Percentiles rank a stretch among this genome's conserved stretches.
These are phyloP conservation scores for Dioctria rufipes DNA, from an alignment of 2,888 invertebrate genomes.

Conservation along the genomic window DNA sequence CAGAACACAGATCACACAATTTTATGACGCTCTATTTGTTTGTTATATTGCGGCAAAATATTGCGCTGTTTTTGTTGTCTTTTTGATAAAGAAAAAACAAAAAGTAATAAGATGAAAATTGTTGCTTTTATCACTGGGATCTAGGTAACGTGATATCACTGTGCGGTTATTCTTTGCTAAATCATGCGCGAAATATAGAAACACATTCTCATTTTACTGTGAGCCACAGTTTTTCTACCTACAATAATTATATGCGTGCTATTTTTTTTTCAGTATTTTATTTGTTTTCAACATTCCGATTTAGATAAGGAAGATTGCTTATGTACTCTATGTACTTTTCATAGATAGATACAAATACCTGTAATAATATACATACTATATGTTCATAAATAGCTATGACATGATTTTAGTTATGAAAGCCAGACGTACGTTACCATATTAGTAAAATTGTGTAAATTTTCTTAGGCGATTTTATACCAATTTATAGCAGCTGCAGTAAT, in stretches of 20 bases:
- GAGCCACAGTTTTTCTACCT: background rate
- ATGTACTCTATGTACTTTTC: too few species aligned
- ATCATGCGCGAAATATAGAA: background rate
- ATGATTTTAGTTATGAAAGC: too few species aligned
- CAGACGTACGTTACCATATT: too few species aligned
- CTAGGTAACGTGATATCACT: slow-evolving; percentile 12
- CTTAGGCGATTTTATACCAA: too few species aligned
- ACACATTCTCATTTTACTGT: background rate
- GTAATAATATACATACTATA: too few species aligned
- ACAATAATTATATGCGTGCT: slow-evolving; percentile 23
- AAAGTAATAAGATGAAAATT: too few species aligned
- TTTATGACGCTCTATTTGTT: too few species aligned
- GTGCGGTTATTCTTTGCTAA: slow-evolving; percentile 16
- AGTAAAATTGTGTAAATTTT: too few species aligned
- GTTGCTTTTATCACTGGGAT: slow-evolving; percentile 15
- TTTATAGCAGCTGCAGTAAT: too few species aligned
- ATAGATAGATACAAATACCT: too few species aligned
- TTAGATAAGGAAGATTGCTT: slow-evolving; percentile 27
- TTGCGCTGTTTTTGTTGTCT: background rate
- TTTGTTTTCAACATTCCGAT: slow-evolving; percentile 4
- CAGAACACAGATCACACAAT: background rate
- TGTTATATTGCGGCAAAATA: too few species aligned
- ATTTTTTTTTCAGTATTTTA: slow-evolving; percentile 1
- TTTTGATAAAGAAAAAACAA: slow-evolving; percentile 1
- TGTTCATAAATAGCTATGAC: too few species aligned